These are phyloP conservation scores for Salvelinus fontinalis DNA, from an alignment of 2,113 vertebrate species.

Conservation along the genomic window DNA sequence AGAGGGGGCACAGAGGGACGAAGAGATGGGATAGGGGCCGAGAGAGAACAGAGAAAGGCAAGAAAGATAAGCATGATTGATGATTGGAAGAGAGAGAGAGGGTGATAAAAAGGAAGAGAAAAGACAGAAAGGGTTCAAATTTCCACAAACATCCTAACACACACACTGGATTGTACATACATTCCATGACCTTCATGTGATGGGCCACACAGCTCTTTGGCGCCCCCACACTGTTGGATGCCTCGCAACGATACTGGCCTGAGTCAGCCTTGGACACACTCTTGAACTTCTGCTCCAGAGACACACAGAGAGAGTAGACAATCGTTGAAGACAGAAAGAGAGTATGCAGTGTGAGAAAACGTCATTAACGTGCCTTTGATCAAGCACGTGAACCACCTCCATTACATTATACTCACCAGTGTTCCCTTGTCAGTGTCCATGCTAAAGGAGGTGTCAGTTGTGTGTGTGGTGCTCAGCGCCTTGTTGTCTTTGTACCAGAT, in stretches of 20 bases:
- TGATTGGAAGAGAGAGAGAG: neutral
- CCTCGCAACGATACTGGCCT: slow-evolving; percentile 90
- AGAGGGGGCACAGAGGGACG: slow-evolving; percentile 10
- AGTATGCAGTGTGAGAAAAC: neutral
- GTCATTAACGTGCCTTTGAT: no score
- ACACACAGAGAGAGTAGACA: slow-evolving; percentile 6
- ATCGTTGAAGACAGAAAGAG: slow-evolving; percentile 12
- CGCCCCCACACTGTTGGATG: slow-evolving; percentile 83
- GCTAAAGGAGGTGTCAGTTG: slow-evolving; percentile 74
- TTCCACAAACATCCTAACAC: no score
- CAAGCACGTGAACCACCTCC: no score
- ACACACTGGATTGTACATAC: slow-evolving; percentile 33
- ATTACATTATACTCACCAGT: slow-evolving; percentile 76
- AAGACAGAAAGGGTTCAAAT: neutral
- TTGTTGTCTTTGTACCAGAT: slow-evolving; percentile 89
- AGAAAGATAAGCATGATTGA: neutral
- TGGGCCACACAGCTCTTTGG: slow-evolving; percentile 82
- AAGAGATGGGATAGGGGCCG: neutral
- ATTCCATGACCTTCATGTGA: slow-evolving; percentile 83
- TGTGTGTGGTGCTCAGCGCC: slow-evolving; percentile 63
- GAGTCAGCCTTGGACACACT: slow-evolving; percentile 82
- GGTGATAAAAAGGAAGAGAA: no score
- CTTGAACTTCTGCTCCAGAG: slow-evolving; percentile 81
- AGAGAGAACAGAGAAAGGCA: neutral
- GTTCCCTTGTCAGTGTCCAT: slow-evolving; percentile 82